Evolutionary conservation across 2,113 vertebrate genomes (phyloP).

Genomic region (Serilophus lunatus): DNA sequence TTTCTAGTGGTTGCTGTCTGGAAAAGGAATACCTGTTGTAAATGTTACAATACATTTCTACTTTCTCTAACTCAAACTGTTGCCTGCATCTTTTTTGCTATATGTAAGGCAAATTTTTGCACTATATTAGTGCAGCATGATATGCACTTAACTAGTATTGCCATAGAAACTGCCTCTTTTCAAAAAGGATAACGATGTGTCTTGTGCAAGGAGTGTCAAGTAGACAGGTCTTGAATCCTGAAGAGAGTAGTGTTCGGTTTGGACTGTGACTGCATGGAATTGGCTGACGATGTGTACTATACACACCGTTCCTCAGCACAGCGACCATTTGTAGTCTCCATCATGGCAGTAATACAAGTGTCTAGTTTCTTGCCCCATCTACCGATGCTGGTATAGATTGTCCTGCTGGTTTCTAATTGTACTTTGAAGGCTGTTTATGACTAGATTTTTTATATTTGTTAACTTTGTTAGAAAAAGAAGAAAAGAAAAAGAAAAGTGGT

Average conservation of each 20-base stretch:
- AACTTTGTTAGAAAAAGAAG: conserved; percentile 75
- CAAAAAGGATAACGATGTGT: conserved; percentile 79
- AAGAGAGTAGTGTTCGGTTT: conserved; percentile 73
- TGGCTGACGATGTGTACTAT: conserved; percentile 55
- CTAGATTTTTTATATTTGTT: conserved; percentile 80
- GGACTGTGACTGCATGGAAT: conserved; percentile 68
- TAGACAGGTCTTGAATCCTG: conserved; percentile 64
- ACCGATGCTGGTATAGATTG: conserved; percentile 68
- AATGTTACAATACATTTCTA: conserved; percentile 75
- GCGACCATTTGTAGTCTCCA: conserved; percentile 67
- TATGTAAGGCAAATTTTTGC: conserved; percentile 89
- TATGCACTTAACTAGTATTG: conserved; percentile 90
- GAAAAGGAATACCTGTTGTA: conserved; percentile 74
- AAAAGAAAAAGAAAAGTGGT: conserved; percentile 70
- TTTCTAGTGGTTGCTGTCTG: conserved; percentile 78
- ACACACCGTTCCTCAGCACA: conserved; percentile 56
- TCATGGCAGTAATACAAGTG: conserved; percentile 72
- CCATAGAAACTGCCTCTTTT: conserved; percentile 91
- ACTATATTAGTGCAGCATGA: conserved; percentile 99
- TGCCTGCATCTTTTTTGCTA: conserved; percentile 82
- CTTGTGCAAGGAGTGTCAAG: conserved; percentile 78
- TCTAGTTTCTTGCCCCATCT: conserved; percentile 69
- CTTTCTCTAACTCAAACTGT: conserved; percentile 76
- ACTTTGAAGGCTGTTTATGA: conserved; percentile 77
- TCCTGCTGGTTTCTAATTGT: conserved; percentile 73